Evolutionary conservation across 2,113 vertebrate genomes (phyloP).

Genomic region (Cheirogaleus medius): DNA sequence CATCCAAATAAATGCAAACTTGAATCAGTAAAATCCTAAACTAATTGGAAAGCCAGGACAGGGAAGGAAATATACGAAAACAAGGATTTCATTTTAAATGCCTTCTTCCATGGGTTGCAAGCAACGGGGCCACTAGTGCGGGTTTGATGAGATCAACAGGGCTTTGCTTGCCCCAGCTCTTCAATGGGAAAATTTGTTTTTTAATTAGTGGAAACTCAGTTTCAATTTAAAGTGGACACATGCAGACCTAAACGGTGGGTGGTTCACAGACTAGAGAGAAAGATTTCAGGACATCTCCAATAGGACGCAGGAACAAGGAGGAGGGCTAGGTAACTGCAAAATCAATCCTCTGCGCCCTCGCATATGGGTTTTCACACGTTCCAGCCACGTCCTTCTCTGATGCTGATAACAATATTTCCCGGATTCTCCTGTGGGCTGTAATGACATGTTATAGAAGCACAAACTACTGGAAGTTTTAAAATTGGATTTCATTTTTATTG

Average conservation of each 20-base stretch:
- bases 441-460: rapidly evolving
- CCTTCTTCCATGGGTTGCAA: not conserved
- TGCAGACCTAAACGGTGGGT: slow-evolving; percentile 56
- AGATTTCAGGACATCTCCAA: not conserved
- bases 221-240: not conserved
- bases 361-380: not conserved
- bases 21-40: not conserved
- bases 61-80: not conserved
- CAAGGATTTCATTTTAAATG: slow-evolving; percentile 14
- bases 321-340: not conserved
- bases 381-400: rapidly evolving
- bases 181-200: not conserved
- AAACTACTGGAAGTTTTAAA: not conserved
- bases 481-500: not conserved
- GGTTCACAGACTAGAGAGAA: not conserved
- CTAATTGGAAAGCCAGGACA: not conserved
- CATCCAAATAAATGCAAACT: not conserved
- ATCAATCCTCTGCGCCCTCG: not conserved
- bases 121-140: not conserved
- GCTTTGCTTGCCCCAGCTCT: not conserved
- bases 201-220: slow-evolving; percentile 66
- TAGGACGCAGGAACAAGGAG: not conserved
- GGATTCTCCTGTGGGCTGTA: slow-evolving; percentile 18
- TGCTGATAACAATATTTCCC: slow-evolving; percentile 46
- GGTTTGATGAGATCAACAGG: not conserved